These are phyloP conservation scores for Eudasyphora cyanicolor DNA, from an alignment of 2,888 invertebrate species.

Conservation along the genomic window DNA sequence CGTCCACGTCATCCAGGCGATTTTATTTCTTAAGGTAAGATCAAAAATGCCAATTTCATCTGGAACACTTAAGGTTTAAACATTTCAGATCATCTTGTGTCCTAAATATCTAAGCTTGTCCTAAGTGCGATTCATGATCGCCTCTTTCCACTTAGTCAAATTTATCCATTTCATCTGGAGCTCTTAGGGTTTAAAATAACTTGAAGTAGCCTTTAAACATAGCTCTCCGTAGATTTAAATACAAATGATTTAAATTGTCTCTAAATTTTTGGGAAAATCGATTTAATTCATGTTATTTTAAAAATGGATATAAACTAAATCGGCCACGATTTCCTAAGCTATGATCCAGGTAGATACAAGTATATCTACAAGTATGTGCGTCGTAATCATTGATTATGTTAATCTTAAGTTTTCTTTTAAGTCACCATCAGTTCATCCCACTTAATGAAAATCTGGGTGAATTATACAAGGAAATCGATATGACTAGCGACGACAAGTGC, in stretches of 20 bases:
- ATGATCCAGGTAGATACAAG: neutral
- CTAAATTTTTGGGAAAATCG: neutral
- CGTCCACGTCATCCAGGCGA: neutral
- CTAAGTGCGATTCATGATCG: too few species aligned
- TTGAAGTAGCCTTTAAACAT: neutral
- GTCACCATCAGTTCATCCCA: constrained; percentile 56
- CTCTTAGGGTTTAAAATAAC: constrained; percentile 6
- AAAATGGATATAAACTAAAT: constrained; percentile 7
- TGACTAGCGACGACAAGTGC: neutral
- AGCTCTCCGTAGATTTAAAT: neutral
- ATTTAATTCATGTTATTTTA: constrained; percentile 14
- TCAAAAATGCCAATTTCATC: too few species aligned
- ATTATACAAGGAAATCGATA: neutral
- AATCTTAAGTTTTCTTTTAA: constrained; percentile 69
- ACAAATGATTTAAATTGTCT: neutral
- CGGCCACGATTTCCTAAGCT: neutral
- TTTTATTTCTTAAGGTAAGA: too few species aligned
- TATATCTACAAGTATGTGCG: too few species aligned
- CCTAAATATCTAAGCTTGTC: neutral
- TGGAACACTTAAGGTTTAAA: neutral
- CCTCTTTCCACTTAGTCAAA: too few species aligned
- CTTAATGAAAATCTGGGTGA: constrained; percentile 46
- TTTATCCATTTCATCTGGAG: neutral
- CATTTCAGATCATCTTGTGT: neutral
- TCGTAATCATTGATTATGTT: constrained; percentile 37